Base-by-base conservation (phyloP, 2,888 invertebrate genomes). In the Stratiomys singularior region DNA sequence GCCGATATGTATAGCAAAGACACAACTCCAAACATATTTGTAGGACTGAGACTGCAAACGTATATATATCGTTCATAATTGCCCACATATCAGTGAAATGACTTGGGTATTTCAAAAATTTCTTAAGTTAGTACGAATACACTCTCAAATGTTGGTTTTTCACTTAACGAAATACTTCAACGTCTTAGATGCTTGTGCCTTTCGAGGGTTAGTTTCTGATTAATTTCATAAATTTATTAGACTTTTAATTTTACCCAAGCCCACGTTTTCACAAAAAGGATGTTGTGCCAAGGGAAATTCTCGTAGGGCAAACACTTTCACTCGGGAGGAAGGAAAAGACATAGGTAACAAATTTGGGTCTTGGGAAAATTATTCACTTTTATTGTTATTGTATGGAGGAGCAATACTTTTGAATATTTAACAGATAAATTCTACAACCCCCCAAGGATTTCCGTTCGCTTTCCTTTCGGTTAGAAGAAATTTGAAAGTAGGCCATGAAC, bases 391-490 rank as follows among this genome's bases (percentile, higher is more conserved):
- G 66, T 44, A 37, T 44, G 60, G 74, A 76, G 72, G 69, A 80
- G 80, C 78, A 80, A 80, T 80, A 77, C 78, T 80, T 80, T 80
- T 80, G 78, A 80, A 80, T 80, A 80, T 80, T 80, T 80, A 78
- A 80, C 76, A 78, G 76, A 78, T 80, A 80, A 80, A 78, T 80
- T 78, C 76, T 37, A 37, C 37, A 23, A 37, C 46, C 23, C 58
- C 76, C 64, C 64, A 58, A 21, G 27, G 76, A 15, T n/a, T 13
- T 63, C 30, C 44, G 18, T 72, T 72, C 56, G 28, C 52, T 25
- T 60, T 60, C 52, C n/a, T 25, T 60, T 9, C n/a, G 23, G 23
- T 25, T 21, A 13, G 60, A 21, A 60, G 37, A 37, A 60, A 60
- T 60, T 11, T 3, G 60, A 60, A 60, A 60, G 9, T 69, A 25